Conservation (phyloP, 2,888 invertebrate species). For the Ischnus inquisitorius region DNA sequence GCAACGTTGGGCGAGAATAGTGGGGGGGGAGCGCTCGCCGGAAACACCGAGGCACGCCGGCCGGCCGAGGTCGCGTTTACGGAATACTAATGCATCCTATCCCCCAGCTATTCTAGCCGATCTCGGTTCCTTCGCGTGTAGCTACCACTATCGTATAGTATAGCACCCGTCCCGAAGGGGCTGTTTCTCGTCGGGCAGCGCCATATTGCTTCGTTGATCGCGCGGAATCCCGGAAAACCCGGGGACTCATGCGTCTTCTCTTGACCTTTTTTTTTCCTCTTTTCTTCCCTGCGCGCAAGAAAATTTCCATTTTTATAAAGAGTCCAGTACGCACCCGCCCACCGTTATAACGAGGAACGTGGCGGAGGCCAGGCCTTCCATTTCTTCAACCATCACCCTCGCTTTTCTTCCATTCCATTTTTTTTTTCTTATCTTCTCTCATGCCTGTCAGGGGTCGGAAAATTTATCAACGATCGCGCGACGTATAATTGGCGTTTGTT, state of each 20-base stretch:
- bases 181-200: slow-evolving; percentile 72
- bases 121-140: slow-evolving; percentile 51
- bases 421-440: slow-evolving; percentile 12
- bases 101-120: slow-evolving; percentile 66
- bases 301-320: slow-evolving; percentile 73
- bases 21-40: slow-evolving; percentile 70
- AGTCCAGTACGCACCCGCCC: slow-evolving; percentile 48
- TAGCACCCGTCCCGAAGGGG: slow-evolving; percentile 74
- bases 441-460: slow-evolving; percentile 10
- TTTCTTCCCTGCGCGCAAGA: slow-evolving; percentile 18
- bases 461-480: slow-evolving; percentile 38
- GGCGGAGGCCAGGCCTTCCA: slow-evolving; percentile 21
- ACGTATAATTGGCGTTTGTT: slow-evolving; percentile 29
- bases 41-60: slow-evolving; percentile 77
- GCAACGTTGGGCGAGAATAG: slow-evolving; percentile 43
- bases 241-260: slow-evolving; percentile 68
- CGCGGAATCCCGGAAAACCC: slow-evolving; percentile 71
- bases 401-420: slow-evolving; percentile 36
- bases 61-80: slow-evolving; percentile 71
- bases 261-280: slow-evolving; percentile 23
- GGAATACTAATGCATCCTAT: slow-evolving; percentile 79
- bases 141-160: slow-evolving; percentile 59
- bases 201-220: slow-evolving; percentile 76
- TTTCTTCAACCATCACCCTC: slow-evolving; percentile 27
- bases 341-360: slow-evolving; percentile 67